Conservation (phyloP, 2,113 vertebrate genomes). For the Hemichromis elongatus region DNA sequence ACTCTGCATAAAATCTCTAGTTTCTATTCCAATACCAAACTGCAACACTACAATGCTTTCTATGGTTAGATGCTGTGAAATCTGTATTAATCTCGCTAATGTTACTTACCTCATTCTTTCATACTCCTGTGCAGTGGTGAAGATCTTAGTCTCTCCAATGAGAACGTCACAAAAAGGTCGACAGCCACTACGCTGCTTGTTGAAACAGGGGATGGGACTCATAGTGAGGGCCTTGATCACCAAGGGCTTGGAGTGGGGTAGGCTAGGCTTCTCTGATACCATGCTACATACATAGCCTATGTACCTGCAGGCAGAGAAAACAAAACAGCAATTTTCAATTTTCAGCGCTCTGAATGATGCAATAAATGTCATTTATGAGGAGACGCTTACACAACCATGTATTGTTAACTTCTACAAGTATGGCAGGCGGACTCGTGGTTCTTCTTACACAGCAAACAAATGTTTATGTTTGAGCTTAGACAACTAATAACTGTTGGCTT, state of each 20-base stretch:
- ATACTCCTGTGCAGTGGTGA: conserved; percentile 91
- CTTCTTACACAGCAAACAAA: not conserved
- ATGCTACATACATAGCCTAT: conserved; percentile 95
- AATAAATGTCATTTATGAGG: not conserved
- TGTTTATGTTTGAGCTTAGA: not conserved
- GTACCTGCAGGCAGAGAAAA: conserved; percentile 76
- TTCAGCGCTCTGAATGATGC: not conserved
- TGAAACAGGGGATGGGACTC: conserved; percentile 93
- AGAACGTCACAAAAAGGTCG: conserved; percentile 96
- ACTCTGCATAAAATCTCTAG: not conserved
- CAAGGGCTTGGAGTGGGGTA: conserved; percentile 92
- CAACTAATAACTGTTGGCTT: not conserved
- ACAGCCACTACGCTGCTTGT: conserved; percentile 96
- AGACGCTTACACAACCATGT: not conserved
- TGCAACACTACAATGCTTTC: not conserved
- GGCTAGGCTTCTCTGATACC: conserved; percentile 88
- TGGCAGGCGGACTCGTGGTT: not conserved
- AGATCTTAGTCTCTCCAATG: conserved; percentile 94
- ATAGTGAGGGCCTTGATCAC: conserved; percentile 87
- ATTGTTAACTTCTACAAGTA: not conserved
- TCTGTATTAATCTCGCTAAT: not conserved
- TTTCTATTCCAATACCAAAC: not conserved
- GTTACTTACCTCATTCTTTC: conserved; percentile 89
- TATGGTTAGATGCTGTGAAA: fast-evolving
- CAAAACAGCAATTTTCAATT: not conserved